phyloP scores from a whole-genome alignment of 2,797 vertebrate genomes.

The Sebastes itinus region DNA sequence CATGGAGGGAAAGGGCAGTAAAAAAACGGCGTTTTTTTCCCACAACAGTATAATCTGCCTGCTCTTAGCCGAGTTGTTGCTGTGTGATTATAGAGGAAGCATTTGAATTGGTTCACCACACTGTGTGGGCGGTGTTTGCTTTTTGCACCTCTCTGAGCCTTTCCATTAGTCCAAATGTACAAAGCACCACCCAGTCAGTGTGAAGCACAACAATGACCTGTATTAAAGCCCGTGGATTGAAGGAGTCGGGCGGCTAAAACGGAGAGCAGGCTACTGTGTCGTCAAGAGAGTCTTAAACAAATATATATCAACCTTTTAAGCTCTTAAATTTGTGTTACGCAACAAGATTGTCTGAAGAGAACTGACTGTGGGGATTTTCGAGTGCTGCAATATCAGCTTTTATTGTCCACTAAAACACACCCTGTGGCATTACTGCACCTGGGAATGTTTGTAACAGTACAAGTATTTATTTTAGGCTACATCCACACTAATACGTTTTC shows the following conservation, averaged over 20 bases:
- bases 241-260: background rate
- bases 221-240: constrained; percentile 5
- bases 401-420: background rate
- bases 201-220: constrained; percentile 23
- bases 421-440: background rate
- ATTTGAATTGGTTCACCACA: constrained; percentile 49
- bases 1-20: constrained; percentile 9
- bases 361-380: background rate
- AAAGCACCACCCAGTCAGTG: constrained; percentile 39
- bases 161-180: constrained; percentile 62
- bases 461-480: background rate
- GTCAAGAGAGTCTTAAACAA: background rate
- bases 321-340: background rate
- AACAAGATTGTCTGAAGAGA: background rate
- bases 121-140: constrained; percentile 57
- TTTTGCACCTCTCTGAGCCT: constrained; percentile 61
- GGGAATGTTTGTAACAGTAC: background rate
- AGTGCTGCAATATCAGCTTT: background rate
- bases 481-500: no score
- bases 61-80: constrained; percentile 58
- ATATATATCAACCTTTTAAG: background rate
- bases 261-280: background rate
- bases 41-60: constrained; percentile 56
- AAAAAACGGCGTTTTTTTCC: background rate
- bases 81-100: constrained; percentile 66